Evolutionary conservation across 2,888 invertebrate species (phyloP), one percentile per base, ranked within the genome.

Genomic region (Nowickia ferox): DNA sequence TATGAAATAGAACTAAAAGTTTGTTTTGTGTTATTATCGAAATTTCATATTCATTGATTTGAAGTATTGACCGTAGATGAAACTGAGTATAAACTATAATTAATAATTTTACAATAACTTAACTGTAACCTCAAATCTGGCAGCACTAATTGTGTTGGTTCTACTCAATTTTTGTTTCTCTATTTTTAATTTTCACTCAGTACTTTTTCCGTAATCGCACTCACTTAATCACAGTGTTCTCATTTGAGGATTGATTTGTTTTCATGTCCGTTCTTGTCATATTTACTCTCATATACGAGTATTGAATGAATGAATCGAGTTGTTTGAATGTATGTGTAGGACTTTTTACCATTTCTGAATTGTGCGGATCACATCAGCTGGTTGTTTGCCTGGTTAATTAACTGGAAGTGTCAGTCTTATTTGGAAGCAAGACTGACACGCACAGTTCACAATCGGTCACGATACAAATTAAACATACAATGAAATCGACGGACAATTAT

Each of bases 351-450:
- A 80, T 69, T 75, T 57, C 65, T 80, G 71, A 57, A 59, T 66
- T 53, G 79, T 86, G 76, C 79, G 76, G 86, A 86, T 83, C 86
- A 42, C 66, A 83, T 76, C 86, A 86, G 86, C 86, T 86, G 86
- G 86, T 86, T 77, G 86, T 80, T 86, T 83, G 86, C 72, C 79
- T 86, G 83, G 83, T 80, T 86, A 83, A 83, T 55, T 59, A 79
- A 83, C 82, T 86, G 68, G 81, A 85, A 63, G 61, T 78, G 82
- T 42, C 85, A 86, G 83, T 86, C 83, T 79, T 83, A 80, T 83
- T 80, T 86, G 48, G 76, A 80, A 83, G 48, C 79, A 79, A 79
- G 82, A 76, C 66, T 61, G 75, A 83, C 6, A 30, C 79, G 76
- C 79, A 83, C 82, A 79, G 68, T 57, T 57, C 17, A 17, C 11